Evolutionary conservation across 2,888 invertebrate species (phyloP), one percentile per base, ranked within the genome.

Genomic region (Rhingia campestris): DNA sequence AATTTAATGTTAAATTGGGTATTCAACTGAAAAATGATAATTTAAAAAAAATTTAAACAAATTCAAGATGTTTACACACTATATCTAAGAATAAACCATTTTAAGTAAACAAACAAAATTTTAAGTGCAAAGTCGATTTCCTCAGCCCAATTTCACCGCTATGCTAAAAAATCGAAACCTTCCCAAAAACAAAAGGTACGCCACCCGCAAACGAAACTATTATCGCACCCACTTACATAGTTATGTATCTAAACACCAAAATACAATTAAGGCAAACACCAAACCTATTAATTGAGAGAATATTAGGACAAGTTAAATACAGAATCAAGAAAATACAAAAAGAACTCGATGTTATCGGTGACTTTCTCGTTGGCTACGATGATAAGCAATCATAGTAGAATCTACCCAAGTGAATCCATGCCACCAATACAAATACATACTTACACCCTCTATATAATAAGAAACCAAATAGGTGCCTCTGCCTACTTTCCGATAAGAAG

Each of bases 201-300:
- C 39, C 41, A 56, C 53, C 53, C 49, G 22, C 56, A 58, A 45
- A 14, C 54, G n/a, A 51, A 43, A 51, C 43, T 32, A 47, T 41
- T 45, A 75, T 75, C 58, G 12, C 45, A 51, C 39, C 45, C 32
- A 58, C 67, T 61, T 61, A 67, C 45, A 76, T 69, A 47, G 53
- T 67, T 61, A 47, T 76, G 76, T 76, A 22, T 22, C 22, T 22
- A 76, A 76, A 76, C 76, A 76, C 58, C 14, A 54, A 76, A 76
- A 54, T 33, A 76, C 67, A 76, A 76, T 76, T 76, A 76, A 61
- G 33, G 76, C 51, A 37, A 69, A 76, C 76, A 76, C 37, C 35
- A 43, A 37, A 61, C 45, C 54, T 51, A 14, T 67, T 76, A 76
- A 76, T 76, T 76, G 76, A 39, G 30, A 69, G 45, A 69, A 67